Conservation (phyloP, 2,797 vertebrate species). For the Pygocentrus nattereri region DNA sequence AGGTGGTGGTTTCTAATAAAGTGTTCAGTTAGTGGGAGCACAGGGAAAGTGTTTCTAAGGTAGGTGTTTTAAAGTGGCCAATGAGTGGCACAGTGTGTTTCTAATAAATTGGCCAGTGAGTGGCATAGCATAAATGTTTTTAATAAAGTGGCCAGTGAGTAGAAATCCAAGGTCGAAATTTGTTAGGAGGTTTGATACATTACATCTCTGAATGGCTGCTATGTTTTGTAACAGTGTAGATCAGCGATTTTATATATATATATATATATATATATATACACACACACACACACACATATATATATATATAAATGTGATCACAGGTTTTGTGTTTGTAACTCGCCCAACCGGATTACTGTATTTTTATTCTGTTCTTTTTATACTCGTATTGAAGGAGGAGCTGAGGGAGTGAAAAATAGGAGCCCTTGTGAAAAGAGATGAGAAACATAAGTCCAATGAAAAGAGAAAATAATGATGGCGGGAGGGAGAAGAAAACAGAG, state of each 20-base stretch:
- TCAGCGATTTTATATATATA: background rate
- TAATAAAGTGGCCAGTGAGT: too few species aligned
- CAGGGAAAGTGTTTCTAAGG: too few species aligned
- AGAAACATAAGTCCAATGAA: conserved; percentile 10
- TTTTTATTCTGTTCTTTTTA: conserved; percentile 19
- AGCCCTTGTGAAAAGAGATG: conserved; percentile 19
- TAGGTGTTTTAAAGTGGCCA: too few species aligned
- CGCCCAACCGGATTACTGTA: conserved; percentile 31
- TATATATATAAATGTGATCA: conserved; percentile 20
- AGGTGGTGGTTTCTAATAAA: too few species aligned
- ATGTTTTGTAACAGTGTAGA: too few species aligned
- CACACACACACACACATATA: background rate
- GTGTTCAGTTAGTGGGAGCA: too few species aligned
- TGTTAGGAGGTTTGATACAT: too few species aligned
- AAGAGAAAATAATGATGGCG: conserved; percentile 13
- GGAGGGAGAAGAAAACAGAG: conserved; percentile 4
- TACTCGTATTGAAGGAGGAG: conserved; percentile 25
- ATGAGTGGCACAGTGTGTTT: too few species aligned
- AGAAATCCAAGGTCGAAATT: too few species aligned
- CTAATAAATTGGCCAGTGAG: too few species aligned
- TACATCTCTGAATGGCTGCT: too few species aligned
- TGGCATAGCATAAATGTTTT: too few species aligned
- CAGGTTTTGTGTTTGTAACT: conserved; percentile 25
- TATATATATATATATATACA: conserved; percentile 29
- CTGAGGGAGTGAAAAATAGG: background rate